Evolutionary conservation across 1,140 invertebrate genomes (phyloP), one percentile per base, ranked within the genome.

Genomic region (Trachymyrmex septentrionalis): DNA sequence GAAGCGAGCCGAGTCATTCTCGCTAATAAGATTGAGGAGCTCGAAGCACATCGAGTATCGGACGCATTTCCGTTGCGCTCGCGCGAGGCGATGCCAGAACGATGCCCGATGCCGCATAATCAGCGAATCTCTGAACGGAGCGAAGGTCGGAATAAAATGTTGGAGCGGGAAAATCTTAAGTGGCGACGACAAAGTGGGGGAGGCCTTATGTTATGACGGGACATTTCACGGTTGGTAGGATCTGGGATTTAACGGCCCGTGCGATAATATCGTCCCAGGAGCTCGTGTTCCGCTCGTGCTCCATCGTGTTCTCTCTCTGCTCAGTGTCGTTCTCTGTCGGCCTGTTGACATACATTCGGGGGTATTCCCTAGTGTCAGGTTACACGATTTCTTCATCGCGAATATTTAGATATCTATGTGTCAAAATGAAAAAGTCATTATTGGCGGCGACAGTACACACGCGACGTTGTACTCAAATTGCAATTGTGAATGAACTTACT

Each of bases 171-270:
- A 81, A 80, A 81, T 66, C n/a, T n/a, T 69, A 86, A 87, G 87
- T 87, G 72, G 55, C 77, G n/a, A 76, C 64, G 71, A 86, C 55
- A 30, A 38, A 82, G 86, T 88, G 92, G 87, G 90, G 90, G 88
- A 91, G 89, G 88, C 82, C 85, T 88, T 92, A 95, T 93, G 92
- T 95, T 95, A 94, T 94, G 94, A 95, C 94, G 93, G 93, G 92
- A 94, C 92, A 88, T 86, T 94, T 94, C 93, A 94, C 93, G 94
- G 93, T 93, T 94, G 92, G 90, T 85, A 93, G 92, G 91, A 91
- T 92, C 88, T 87, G 85, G 92, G 87, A 91, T 88, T 93, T 94
- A 94, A 94, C 93, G 92, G 94, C 90, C 93, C 93, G 87, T 94
- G 92, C 93, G 91, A 94, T 92, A 94, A 94, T 93, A 93, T 92